Conservation (phyloP, 1,140 invertebrate species). For the Drosophila quadrilineata region DNA sequence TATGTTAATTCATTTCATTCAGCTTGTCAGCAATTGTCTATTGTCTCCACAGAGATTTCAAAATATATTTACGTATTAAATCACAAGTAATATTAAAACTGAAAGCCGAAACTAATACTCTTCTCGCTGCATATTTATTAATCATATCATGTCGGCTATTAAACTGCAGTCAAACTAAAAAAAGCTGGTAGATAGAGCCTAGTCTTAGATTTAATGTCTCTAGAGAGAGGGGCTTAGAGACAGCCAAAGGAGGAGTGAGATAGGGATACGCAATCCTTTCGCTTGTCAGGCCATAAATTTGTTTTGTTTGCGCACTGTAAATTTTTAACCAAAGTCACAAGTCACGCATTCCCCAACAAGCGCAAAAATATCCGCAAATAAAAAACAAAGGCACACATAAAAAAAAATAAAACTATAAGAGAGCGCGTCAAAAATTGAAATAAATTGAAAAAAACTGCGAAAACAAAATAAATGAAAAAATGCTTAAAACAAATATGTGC, state of each 20-base stretch:
- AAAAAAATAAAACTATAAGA: constrained; percentile 53
- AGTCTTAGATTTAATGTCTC: constrained; percentile 50
- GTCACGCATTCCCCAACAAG: constrained; percentile 41
- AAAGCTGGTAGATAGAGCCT: too few species aligned
- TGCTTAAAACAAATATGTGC: too few species aligned
- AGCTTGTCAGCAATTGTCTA: constrained; percentile 57
- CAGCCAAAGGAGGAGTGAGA: too few species aligned
- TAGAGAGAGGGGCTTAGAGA: constrained; percentile 4
- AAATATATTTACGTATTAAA: too few species aligned
- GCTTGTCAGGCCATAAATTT: constrained; percentile 69
- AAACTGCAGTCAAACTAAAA: too few species aligned
- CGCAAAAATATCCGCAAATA: too few species aligned
- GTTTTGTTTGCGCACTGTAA: constrained; percentile 59
- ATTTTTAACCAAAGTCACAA: constrained; percentile 64
- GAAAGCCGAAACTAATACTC: too few species aligned
- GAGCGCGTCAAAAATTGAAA: constrained; percentile 74
- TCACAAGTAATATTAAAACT: too few species aligned
- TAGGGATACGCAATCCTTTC: constrained; percentile 56
- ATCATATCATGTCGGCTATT: too few species aligned
- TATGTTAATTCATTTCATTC: constrained; percentile 66
- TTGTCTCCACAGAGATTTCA: constrained; percentile 45
- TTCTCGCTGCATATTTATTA: too few species aligned
- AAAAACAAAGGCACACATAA: too few species aligned
- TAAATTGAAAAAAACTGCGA: constrained; percentile 69
- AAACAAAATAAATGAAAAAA: constrained; percentile 7